Evolutionary conservation across 37 sponge, comb jelly and placozoan genomes (phyloP).

Genomic region (Oopsacas minuta): DNA sequence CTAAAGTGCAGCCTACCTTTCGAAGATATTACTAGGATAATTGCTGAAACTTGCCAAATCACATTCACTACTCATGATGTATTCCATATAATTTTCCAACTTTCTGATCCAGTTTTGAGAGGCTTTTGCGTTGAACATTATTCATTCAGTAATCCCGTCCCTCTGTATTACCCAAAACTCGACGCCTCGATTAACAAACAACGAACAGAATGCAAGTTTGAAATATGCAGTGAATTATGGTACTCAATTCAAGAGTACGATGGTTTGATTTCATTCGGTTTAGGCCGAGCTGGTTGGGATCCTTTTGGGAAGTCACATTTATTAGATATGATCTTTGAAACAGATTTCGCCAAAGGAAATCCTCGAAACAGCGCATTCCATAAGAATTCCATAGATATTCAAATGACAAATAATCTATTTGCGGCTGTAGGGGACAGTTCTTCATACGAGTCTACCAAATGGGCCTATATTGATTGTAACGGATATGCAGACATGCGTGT

Average conservation of each 20-base stretch:
- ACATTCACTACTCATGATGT: neutral
- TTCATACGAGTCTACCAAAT: neutral
- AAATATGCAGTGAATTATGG: neutral
- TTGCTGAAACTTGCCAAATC: neutral
- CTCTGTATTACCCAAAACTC: neutral
- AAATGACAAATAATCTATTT: neutral
- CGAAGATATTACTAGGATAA: neutral
- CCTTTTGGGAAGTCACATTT: neutral
- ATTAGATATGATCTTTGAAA: neutral
- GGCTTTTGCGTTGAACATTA: neutral
- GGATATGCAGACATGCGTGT: neutral
- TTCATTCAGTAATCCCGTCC: neutral
- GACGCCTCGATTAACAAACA: neutral
- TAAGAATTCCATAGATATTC: neutral
- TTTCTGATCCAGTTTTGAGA: neutral
- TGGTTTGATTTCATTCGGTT: neutral
- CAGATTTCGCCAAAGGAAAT: neutral
- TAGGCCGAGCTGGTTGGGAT: neutral
- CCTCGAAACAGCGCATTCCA: neutral
- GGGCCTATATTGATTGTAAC: neutral
- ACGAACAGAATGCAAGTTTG: neutral
- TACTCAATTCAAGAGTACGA: neutral
- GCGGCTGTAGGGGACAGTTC: neutral
- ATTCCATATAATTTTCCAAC: neutral
- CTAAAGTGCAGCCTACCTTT: neutral